These are phyloP conservation scores for Actinemys pallida DNA, from an alignment of 2,113 vertebrate genomes.

Conservation along the genomic window DNA sequence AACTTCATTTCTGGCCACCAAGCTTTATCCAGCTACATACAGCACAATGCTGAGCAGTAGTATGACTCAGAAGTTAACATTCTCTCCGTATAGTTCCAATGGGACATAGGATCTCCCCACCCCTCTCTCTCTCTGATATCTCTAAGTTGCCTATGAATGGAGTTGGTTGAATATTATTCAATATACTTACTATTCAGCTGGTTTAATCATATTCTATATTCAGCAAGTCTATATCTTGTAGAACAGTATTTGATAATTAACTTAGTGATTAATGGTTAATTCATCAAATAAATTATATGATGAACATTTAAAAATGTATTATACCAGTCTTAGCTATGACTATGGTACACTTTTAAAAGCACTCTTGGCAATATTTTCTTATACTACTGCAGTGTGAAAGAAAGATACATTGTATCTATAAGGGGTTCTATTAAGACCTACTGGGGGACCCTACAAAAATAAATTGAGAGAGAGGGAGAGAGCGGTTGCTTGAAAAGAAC, in stretches of 20 bases:
- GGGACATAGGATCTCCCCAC: background rate
- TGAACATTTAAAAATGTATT: background rate
- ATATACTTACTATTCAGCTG: background rate
- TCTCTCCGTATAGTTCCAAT: background rate
- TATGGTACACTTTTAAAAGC: background rate
- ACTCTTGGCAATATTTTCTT: background rate
- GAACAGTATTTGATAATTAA: constrained; percentile 3
- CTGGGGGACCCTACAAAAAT: background rate
- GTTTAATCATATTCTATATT: background rate
- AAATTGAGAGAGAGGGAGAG: background rate
- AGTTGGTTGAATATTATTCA: constrained; percentile 1
- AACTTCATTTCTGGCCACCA: constrained; percentile 17
- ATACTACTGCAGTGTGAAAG: background rate
- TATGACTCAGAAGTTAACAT: background rate
- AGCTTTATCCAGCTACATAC: background rate
- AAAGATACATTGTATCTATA: background rate
- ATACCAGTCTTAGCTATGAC: background rate
- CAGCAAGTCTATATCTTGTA: background rate
- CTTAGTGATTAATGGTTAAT: background rate
- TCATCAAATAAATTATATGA: background rate
- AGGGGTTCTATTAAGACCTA: background rate
- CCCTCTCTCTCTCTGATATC: background rate
- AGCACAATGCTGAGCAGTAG: background rate
- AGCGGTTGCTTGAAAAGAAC: background rate
- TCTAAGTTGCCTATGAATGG: background rate